A percentile compares a stretch with the other conserved stretches of the same genome.
Conservation (phyloP, 1,140 invertebrate species). For the Probaryconus sp. region DNA sequence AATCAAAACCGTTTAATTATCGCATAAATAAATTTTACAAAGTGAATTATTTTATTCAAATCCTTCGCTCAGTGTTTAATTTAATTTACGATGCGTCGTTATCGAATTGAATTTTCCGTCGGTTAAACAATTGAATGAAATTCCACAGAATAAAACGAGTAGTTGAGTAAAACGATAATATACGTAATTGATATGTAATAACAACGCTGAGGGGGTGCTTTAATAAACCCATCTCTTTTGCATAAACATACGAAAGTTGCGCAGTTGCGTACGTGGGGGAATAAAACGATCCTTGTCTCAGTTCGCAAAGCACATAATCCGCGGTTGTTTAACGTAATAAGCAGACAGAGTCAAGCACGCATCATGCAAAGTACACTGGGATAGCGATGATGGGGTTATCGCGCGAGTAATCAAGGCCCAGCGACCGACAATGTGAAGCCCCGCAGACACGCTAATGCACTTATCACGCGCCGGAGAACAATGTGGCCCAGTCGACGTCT, state of each 20-base stretch:
- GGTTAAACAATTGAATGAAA: too few relatives aligned
- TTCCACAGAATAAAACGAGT: not conserved
- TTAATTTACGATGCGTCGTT: too few relatives aligned
- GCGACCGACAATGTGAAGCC: conserved; percentile 51
- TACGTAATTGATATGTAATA: conserved; percentile 44
- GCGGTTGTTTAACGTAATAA: conserved; percentile 54
- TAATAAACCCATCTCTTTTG: conserved; percentile 52
- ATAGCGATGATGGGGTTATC: conserved; percentile 59
- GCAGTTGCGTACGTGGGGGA: conserved; percentile 17
- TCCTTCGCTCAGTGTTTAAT: too few relatives aligned
- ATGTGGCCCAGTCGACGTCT: conserved; percentile 56
- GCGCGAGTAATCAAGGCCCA: conserved; percentile 55
- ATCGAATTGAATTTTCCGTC: too few relatives aligned
- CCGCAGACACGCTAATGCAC: conserved; percentile 59
- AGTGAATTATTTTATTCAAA: too few relatives aligned
- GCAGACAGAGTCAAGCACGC: conserved; percentile 28
- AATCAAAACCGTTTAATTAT: too few relatives aligned
- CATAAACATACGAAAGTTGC: conserved; percentile 48
- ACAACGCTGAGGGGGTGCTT: conserved; percentile 35
- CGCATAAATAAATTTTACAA: too few relatives aligned
- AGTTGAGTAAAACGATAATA: conserved; percentile 19
- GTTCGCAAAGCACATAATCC: conserved; percentile 51
- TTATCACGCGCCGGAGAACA: conserved; percentile 57
- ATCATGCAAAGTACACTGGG: conserved; percentile 50
- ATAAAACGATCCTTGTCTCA: conserved; percentile 52